phyloP scores from a whole-genome alignment of 2,888 invertebrate species.

The Megamerina dolium region DNA sequence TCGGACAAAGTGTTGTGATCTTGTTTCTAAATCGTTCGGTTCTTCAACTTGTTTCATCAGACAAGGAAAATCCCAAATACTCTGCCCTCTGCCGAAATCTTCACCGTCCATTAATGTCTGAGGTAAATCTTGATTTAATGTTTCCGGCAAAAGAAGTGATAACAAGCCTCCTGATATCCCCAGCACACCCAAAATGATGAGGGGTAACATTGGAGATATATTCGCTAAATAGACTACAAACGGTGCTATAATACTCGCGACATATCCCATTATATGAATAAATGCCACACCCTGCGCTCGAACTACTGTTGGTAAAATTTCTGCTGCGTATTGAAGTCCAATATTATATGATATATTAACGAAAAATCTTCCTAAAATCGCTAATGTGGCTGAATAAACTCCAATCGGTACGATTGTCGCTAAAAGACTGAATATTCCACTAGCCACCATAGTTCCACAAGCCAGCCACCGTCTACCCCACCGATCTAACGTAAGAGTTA shows the following conservation, averaged over 20 bases:
- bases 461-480: constrained; percentile 84
- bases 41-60: constrained; percentile 57
- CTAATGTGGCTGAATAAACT: constrained; percentile 64
- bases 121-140: constrained; percentile 77
- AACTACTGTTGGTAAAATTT: constrained; percentile 80
- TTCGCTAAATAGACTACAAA: constrained; percentile 78
- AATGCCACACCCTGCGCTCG: constrained; percentile 80
- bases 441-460: constrained; percentile 70
- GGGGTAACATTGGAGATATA: constrained; percentile 64
- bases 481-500: constrained; percentile 65
- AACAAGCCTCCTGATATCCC: constrained; percentile 70
- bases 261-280: constrained; percentile 83
- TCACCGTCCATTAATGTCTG: constrained; percentile 83
- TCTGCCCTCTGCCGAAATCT: constrained; percentile 73
- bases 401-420: constrained; percentile 66
- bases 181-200: constrained; percentile 70
- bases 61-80: constrained; percentile 77
- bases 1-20: constrained; percentile 41
- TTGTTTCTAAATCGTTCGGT: constrained; percentile 32
- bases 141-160: constrained; percentile 78
- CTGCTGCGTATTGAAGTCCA: constrained; percentile 84
- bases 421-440: constrained; percentile 73
- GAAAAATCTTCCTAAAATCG: constrained; percentile 76
- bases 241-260: constrained; percentile 74
- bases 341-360: constrained; percentile 90